These are phyloP conservation scores for Tenualosa ilisha DNA, from an alignment of 2,797 vertebrate genomes.

Conservation along the genomic window DNA sequence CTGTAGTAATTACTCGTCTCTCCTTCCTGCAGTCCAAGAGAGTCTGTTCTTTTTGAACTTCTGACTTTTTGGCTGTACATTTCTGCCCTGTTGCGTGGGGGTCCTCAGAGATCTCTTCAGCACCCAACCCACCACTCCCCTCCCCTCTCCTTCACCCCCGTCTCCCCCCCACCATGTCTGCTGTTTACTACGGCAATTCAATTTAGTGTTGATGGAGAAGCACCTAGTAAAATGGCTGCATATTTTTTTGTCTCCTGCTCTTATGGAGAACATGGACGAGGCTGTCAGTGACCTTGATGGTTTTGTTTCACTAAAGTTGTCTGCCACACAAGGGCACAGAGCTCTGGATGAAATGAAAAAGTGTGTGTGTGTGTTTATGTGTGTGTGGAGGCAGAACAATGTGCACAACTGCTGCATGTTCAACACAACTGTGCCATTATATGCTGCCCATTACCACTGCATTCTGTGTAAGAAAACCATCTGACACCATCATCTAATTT, in stretches of 20 bases:
- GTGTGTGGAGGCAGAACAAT: too few relatives aligned
- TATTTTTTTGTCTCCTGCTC: neutral
- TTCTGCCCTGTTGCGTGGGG: neutral
- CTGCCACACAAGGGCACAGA: neutral
- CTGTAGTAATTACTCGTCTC: neutral
- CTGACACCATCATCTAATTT: too few relatives aligned
- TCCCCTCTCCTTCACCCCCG: neutral
- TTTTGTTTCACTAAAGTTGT: neutral
- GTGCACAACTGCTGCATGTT: too few relatives aligned
- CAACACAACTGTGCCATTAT: too few relatives aligned
- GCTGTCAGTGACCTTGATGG: neutral
- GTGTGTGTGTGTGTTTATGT: too few relatives aligned
- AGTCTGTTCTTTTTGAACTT: constrained; percentile 4
- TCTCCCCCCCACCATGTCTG: neutral
- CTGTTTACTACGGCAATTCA: neutral
- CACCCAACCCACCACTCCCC: neutral
- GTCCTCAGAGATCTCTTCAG: neutral
- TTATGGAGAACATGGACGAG: neutral
- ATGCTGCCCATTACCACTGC: too few relatives aligned
- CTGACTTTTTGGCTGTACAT: neutral
- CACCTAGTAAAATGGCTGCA: neutral
- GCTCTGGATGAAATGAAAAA: too few relatives aligned
- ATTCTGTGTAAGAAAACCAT: too few relatives aligned
- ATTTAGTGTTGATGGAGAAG: constrained; percentile 7
- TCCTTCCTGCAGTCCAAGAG: neutral